Percentiles rank a stretch among this genome's conserved stretches.
phyloP scores from a whole-genome alignment of 1,140 invertebrate genomes.

The Drosophila tropicalis region DNA sequence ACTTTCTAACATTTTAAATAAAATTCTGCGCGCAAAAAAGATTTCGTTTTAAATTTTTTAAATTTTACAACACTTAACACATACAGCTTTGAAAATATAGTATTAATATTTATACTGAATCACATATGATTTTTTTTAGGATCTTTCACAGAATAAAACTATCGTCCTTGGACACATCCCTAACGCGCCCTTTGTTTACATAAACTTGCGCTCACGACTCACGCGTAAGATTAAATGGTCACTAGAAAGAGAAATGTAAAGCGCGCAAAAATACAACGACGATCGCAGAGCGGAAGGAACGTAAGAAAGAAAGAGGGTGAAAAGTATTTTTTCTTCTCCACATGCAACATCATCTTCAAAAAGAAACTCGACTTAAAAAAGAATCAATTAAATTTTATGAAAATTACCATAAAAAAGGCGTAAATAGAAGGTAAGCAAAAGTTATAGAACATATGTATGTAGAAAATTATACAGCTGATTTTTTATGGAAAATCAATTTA shows the following conservation, averaged over 20 bases:
- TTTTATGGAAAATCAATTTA: background rate
- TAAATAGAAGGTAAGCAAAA: background rate
- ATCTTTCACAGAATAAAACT: background rate
- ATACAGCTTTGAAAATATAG: background rate
- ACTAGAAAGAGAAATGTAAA: background rate
- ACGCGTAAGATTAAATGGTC: background rate
- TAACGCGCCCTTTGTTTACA: constrained; percentile 14
- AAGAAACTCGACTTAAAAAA: background rate
- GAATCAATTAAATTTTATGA: background rate
- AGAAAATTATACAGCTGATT: constrained; percentile 26
- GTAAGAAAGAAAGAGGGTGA: background rate
- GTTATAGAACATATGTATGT: background rate
- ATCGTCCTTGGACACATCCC: background rate
- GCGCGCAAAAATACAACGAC: constrained; percentile 11
- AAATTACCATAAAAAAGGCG: background rate
- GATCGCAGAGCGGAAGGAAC: background rate
- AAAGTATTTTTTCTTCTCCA: background rate
- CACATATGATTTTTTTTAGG: background rate
- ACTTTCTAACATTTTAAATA: too few relatives aligned
- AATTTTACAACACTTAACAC: background rate
- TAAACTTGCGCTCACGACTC: constrained; percentile 4
- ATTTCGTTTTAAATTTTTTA: too few relatives aligned
- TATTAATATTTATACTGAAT: background rate
- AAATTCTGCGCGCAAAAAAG: too few relatives aligned
- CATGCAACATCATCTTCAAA: background rate